Evolutionary conservation across 2,888 invertebrate genomes (phyloP), one percentile per base, ranked within the genome.

Genomic region (Meliscaeva auricollis): DNA sequence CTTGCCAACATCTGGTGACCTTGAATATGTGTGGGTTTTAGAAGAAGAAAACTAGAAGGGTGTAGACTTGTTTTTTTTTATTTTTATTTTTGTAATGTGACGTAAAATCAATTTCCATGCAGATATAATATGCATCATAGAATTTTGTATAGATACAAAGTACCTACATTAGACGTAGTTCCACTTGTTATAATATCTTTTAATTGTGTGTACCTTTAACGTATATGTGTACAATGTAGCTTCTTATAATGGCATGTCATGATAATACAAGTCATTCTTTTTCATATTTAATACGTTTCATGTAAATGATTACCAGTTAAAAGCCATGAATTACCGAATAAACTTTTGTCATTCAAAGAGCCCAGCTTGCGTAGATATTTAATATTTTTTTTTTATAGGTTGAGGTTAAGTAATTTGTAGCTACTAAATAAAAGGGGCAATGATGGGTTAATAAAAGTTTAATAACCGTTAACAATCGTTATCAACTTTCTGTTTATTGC

Each of bases 1-100:
- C 66, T 38, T 50, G 32, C 66, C 20, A 66, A 66, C 66, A 50
- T 35, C 20, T 50, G 8, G 20, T 66, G 22, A 35, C 48, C 66
- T 66, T 66, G 66, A 66, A 30, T 50, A 26, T 46, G 13, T 50
- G 11, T 3, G 6, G 48, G 48, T 7, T 11, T 17, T 48, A 50
- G 20, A n/a, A n/a, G n/a, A n/a, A n/a, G n/a, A n/a, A n/a, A n/a
- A n/a, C n/a, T n/a, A n/a, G n/a, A 30, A 15, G 48, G 35, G 3
- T 26, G 11, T 35, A 48, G 20, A 9, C 5, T 20, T 48, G 13
- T 48, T 32, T 13, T 6, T 62, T n/a, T 46, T 17, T 48, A 32
- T 32, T 46, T 20, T 15, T 46, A 15, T 30, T 17, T 48, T 20
- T 9, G 7, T 35, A n/a, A n/a, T 62, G 38, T 62, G 41, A 44